Conservation (phyloP, 2,113 vertebrate genomes). For the Zosterops japonicus region DNA sequence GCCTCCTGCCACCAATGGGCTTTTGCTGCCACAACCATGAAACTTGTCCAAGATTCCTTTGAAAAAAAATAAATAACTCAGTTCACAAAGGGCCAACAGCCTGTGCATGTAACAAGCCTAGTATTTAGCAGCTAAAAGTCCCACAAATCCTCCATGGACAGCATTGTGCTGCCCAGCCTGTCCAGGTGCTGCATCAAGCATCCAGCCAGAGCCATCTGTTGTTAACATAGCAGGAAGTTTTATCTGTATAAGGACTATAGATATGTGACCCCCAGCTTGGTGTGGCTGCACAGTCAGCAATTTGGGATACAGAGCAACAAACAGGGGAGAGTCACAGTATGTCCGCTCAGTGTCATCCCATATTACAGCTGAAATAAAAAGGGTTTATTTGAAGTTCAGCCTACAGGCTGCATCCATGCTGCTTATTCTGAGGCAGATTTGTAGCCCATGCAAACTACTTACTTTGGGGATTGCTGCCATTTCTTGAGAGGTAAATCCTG, state of each 20-base stretch:
- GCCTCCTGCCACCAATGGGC: not conserved
- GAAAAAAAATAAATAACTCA: not conserved
- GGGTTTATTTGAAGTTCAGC: not conserved
- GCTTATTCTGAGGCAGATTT: not conserved
- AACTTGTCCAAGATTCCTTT: not conserved
- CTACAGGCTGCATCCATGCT: not conserved
- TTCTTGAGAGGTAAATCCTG: constrained; percentile 9
- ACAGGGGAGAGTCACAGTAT: not conserved
- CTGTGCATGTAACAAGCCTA: not conserved
- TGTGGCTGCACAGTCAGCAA: not conserved
- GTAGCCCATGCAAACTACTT: not conserved
- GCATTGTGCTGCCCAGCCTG: fast-evolving
- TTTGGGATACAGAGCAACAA: not conserved
- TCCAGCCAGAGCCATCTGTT: not conserved
- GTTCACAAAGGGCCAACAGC: not conserved
- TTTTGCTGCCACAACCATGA: not conserved
- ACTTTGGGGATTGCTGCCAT: not conserved
- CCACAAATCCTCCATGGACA: not conserved
- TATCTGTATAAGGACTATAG: not conserved
- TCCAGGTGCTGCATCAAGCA: not conserved
- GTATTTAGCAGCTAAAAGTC: not conserved
- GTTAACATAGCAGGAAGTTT: not conserved
- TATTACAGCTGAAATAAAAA: not conserved
- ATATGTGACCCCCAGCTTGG: not conserved
- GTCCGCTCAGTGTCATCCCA: not conserved